A percentile compares a stretch with the other conserved stretches of the same genome.
Conservation (phyloP, 2,113 vertebrate genomes). For the Rhea pennata region DNA sequence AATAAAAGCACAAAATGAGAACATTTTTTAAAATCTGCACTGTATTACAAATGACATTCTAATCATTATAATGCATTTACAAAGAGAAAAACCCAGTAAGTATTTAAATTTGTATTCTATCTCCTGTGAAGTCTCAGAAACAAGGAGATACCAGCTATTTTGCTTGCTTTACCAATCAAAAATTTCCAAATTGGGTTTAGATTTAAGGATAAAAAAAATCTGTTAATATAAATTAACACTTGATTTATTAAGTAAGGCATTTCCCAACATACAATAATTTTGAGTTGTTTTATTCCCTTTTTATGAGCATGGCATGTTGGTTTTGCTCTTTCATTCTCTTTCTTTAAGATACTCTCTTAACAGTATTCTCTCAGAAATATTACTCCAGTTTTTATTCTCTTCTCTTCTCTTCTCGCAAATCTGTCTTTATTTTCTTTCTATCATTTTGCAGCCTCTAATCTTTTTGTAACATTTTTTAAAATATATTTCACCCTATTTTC, state of each 20-base stretch:
- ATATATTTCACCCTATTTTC: background rate
- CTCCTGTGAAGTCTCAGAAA: background rate
- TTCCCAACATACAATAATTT: background rate
- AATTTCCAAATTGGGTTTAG: background rate
- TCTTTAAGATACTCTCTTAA: background rate
- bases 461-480: background rate
- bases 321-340: background rate
- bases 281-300: background rate
- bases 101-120: background rate
- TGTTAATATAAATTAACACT: background rate
- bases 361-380: background rate
- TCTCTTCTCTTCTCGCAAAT: background rate
- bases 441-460: background rate
- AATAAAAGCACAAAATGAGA: background rate
- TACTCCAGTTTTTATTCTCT: background rate
- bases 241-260: background rate
- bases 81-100: background rate
- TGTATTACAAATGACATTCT: background rate
- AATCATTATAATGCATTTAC: background rate
- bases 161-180: background rate
- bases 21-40: background rate
- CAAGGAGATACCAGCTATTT: background rate
- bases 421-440: background rate
- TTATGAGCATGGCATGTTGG: rapidly evolving
- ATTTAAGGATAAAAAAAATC: background rate